Percentiles rank a stretch among this genome's conserved stretches.
Evolutionary conservation across 2,797 vertebrate genomes (phyloP).

Genomic region (Poliocrania exsul): DNA sequence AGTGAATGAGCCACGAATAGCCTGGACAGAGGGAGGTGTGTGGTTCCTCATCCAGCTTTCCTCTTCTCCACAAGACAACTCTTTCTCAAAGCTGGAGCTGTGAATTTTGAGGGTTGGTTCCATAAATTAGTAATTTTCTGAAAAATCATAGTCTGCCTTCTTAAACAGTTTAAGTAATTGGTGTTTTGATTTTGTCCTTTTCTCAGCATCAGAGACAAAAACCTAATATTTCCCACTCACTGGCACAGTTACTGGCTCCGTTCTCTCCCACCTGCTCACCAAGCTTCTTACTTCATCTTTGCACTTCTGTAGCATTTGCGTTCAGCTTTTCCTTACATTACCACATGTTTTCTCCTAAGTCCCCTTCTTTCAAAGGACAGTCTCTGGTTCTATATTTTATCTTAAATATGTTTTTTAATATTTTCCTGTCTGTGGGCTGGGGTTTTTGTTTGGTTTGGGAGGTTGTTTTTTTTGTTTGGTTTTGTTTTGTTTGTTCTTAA

Average conservation of each 20-base stretch:
- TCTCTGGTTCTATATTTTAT: background rate
- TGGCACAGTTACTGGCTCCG: background rate
- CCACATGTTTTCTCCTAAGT: background rate
- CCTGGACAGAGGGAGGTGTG: background rate
- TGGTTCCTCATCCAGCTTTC: background rate
- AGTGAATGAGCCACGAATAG: conserved; percentile 31
- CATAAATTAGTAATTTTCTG: background rate
- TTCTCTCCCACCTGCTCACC: background rate
- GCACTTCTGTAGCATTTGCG: background rate
- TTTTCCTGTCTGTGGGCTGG: background rate
- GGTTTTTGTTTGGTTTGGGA: background rate
- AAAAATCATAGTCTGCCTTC: background rate
- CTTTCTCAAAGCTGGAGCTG: background rate
- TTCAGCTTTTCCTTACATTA: background rate
- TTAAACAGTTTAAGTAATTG: background rate
- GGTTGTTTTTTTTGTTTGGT: background rate
- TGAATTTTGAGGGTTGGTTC: background rate
- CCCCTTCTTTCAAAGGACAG: background rate
- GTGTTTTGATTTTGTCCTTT: background rate
- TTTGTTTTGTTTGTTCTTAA: background rate
- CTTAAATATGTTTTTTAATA: background rate
- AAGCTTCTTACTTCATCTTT: background rate
- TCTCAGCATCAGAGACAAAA: background rate
- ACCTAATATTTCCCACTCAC: background rate
- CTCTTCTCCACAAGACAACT: background rate